These are phyloP conservation scores for Aviceda leuphotes DNA, from an alignment of 2,797 vertebrate species.

Conservation along the genomic window DNA sequence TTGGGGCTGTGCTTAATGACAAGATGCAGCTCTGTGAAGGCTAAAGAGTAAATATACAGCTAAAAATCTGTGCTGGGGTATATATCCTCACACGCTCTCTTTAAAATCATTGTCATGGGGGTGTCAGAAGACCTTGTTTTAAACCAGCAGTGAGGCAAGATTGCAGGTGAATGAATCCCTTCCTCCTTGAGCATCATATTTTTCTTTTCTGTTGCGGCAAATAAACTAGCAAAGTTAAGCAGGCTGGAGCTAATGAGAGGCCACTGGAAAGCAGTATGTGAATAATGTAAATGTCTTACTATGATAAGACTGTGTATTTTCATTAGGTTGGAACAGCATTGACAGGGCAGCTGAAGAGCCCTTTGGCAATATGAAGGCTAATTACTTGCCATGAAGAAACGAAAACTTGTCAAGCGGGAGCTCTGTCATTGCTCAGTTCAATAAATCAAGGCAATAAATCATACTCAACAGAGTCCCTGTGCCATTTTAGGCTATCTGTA, in stretches of 20 bases:
- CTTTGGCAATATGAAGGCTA: slow-evolving; percentile 76
- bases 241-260: slow-evolving; percentile 42
- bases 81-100: neutral
- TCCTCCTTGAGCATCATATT: neutral
- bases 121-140: neutral
- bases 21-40: neutral
- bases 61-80: neutral
- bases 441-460: slow-evolving; percentile 76
- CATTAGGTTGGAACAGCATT: slow-evolving; percentile 55
- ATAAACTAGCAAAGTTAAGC: slow-evolving; percentile 6
- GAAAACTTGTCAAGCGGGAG: slow-evolving; percentile 68
- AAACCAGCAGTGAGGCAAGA: neutral
- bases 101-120: neutral
- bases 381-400: slow-evolving; percentile 75
- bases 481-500: slow-evolving; percentile 26
- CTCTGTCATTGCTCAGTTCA: slow-evolving; percentile 63
- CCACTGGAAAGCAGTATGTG: slow-evolving; percentile 32
- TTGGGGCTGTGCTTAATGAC: neutral
- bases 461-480: neutral
- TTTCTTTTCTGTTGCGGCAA: slow-evolving; percentile 1
- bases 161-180: neutral
- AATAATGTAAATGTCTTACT: slow-evolving; percentile 57
- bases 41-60: neutral
- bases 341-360: slow-evolving; percentile 71
- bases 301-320: slow-evolving; percentile 55